Percentiles rank a stretch among this genome's conserved stretches.
These are phyloP conservation scores for Malacoctenus gilli DNA, from an alignment of 2,797 vertebrate species.

Conservation along the genomic window DNA sequence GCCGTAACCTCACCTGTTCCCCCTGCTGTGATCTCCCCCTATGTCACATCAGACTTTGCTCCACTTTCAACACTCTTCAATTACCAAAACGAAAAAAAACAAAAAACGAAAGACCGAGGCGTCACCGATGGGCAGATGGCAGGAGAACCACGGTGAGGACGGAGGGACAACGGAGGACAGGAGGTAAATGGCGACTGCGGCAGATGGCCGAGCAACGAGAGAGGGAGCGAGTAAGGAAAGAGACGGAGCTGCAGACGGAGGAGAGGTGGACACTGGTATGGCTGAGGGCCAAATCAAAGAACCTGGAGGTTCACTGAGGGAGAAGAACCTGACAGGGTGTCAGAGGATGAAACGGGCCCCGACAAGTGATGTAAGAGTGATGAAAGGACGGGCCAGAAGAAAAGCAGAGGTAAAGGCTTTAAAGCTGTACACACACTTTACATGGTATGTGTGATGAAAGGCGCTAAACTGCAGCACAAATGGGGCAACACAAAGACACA, in stretches of 20 bases:
- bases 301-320: conserved; percentile 26
- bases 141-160: conserved; percentile 8
- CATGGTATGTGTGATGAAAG: neutral
- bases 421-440: conserved; percentile 2
- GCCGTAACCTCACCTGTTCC: neutral
- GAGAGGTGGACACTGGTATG: too few species aligned
- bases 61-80: conserved; percentile 18
- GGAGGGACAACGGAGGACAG: neutral
- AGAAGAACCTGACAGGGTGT: conserved; percentile 7
- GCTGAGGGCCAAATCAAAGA: conserved; percentile 33
- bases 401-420: neutral
- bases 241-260: neutral
- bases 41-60: conserved; percentile 30
- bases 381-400: conserved; percentile 20
- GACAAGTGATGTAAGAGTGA: conserved; percentile 32
- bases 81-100: conserved; percentile 9
- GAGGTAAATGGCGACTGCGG: conserved; percentile 8
- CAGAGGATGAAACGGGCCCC: conserved; percentile 24
- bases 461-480: neutral
- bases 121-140: conserved; percentile 50
- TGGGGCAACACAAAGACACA: neutral
- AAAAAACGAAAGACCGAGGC: conserved; percentile 5
- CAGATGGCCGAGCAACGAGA: conserved; percentile 36
- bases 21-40: conserved; percentile 4
- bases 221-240: too few species aligned